A percentile compares a stretch with the other conserved stretches of the same genome.
These are phyloP conservation scores for Beris chalybata DNA, from an alignment of 2,888 invertebrate genomes.

Conservation along the genomic window DNA sequence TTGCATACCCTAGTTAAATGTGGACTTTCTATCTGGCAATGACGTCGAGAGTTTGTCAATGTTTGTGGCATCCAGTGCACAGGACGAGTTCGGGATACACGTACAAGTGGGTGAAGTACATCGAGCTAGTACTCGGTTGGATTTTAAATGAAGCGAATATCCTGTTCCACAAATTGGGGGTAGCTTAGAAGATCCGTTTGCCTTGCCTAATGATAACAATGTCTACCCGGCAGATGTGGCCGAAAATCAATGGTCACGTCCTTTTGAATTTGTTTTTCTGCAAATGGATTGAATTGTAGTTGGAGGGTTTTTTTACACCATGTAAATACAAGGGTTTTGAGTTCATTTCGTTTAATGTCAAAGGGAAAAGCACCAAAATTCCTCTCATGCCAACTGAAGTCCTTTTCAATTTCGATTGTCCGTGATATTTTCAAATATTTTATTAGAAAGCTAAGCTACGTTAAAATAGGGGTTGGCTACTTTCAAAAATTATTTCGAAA, in stretches of 20 bases:
- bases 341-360: too few species aligned
- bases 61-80: constrained; percentile 27
- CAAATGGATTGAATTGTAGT: too few species aligned
- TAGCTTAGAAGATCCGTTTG: constrained; percentile 7
- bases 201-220: constrained; percentile 17
- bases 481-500: too few species aligned
- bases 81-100: not conserved
- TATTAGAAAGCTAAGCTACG: too few species aligned
- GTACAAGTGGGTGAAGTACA: not conserved
- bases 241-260: constrained; percentile 14
- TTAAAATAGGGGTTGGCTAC: too few species aligned
- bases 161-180: constrained; percentile 13
- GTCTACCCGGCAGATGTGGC: constrained; percentile 17
- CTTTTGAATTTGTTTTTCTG: too few species aligned
- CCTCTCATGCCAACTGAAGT: too few species aligned
- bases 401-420: too few species aligned
- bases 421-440: too few species aligned
- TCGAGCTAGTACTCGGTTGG: not conserved
- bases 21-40: constrained; percentile 27
- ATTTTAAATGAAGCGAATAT: constrained; percentile 7
- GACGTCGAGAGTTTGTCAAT: constrained; percentile 38
- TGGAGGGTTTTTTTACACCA: too few species aligned
- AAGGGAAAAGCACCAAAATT: too few species aligned
- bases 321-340: too few species aligned
- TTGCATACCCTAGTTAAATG: constrained; percentile 35